Evolutionary conservation across 2,797 vertebrate species (phyloP), one percentile per base, ranked within the genome.

Genomic region (Lithobates sylvaticus): DNA sequence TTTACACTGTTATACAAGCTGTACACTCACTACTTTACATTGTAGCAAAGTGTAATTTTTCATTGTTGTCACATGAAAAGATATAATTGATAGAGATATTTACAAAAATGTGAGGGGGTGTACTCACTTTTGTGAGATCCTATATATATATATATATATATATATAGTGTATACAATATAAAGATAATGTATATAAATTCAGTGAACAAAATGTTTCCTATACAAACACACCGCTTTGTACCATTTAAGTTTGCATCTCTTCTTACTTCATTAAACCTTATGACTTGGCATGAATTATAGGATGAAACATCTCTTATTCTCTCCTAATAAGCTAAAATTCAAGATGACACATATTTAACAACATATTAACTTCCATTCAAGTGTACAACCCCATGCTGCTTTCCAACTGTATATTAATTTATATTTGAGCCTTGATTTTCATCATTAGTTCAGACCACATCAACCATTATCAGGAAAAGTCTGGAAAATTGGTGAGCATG

Each of bases 201-300:
- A n/a, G 54, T 61, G 8, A 61, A 23, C 3, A 23, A 21, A 61
- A 61, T 61, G 54, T 61, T 1, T 54, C 44, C 50, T 61, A 61
- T 8, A 23, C 26, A 68, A 32, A 34, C 54, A 26, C 12, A 26
- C 32, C 23, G 58, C 36, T 71, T 81, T 27, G 10, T 81, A 27
- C 18, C 8, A 32, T 81, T 50, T 58, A 58, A 61, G 26, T 74
- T 83, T 54, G 29, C 36, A 32, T 75, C 74, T 47, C 54, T 74
- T 64, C 61, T 67, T 75, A 65, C 36, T 36, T 75, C 71, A 75
- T 83, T 83, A 75, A 65, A 65, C 81, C 61, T 27, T 75, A 36
- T 83, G 86, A 86, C 81, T 86, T 88, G 78, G 29, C 85, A 86
- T 81, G 68, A 50, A 39, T 75, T 76, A 68, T 83, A 36, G 27